Evolutionary conservation across 2,797 vertebrate genomes (phyloP).

Genomic region (Chaetodon trifasciatus): DNA sequence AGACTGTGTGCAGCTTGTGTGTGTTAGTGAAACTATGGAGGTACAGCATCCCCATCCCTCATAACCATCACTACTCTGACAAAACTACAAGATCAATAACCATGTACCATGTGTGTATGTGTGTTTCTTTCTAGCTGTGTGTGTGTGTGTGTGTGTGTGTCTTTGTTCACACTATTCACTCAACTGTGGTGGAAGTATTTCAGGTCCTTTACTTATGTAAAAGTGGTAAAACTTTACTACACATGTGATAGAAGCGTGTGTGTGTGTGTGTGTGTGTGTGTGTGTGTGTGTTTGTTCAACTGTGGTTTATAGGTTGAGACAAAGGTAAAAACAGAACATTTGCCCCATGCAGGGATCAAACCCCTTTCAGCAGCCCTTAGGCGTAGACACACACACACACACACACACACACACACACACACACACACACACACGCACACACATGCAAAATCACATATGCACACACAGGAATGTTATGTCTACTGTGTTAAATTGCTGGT

Average conservation of each 20-base stretch:
- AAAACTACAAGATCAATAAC: slow-evolving; percentile 47
- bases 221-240: too few relatives aligned
- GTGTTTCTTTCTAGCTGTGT: background rate
- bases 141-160: slow-evolving; percentile 2
- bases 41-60: slow-evolving; percentile 41
- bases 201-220: background rate
- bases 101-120: background rate
- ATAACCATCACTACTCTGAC: slow-evolving; percentile 29
- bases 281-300: background rate
- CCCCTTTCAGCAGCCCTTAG: slow-evolving; percentile 32
- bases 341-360: slow-evolving; percentile 8
- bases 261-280: background rate
- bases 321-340: slow-evolving; percentile 23
- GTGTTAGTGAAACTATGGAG: slow-evolving; percentile 10
- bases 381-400: slow-evolving; percentile 8
- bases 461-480: background rate
- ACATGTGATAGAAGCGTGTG: background rate
- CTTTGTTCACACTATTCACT: background rate
- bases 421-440: slow-evolving; percentile 11
- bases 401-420: background rate
- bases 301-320: background rate
- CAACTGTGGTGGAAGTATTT: too few relatives aligned
- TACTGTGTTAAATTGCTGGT: background rate
- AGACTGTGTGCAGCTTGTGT: background rate
- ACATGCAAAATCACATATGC: background rate